Conservation (phyloP, 1,140 invertebrate species). For the Oryzaephilus surinamensis region DNA sequence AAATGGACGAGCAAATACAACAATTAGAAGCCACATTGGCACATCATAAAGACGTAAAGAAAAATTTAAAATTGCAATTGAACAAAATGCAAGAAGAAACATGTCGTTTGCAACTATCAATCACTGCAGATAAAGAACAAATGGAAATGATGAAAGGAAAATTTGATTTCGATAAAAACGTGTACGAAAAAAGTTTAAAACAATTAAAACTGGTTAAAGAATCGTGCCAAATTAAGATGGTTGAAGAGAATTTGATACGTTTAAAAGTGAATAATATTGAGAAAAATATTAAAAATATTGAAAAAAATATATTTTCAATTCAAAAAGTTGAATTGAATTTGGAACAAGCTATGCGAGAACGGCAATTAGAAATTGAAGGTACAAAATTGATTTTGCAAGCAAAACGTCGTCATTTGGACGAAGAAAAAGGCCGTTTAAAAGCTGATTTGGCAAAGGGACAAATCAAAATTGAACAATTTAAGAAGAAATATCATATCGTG, state of each 20-base stretch:
- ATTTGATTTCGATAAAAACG: no score
- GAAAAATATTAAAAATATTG: slow-evolving; percentile 43
- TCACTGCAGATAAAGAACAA: no score
- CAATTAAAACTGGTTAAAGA: background rate
- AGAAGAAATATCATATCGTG: slow-evolving; percentile 36
- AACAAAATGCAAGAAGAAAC: no score
- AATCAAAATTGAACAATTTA: slow-evolving; percentile 47
- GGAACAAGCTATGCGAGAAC: slow-evolving; percentile 47
- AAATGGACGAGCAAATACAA: no score
- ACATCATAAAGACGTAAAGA: no score
- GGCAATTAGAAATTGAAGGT: slow-evolving; percentile 47
- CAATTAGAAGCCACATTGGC: no score
- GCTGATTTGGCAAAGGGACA: slow-evolving; percentile 44
- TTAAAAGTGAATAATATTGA: slow-evolving; percentile 46
- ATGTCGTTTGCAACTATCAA: no score
- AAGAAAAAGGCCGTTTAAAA: slow-evolving; percentile 47
- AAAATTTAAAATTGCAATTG: no score
- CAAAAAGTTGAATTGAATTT: slow-evolving; percentile 48
- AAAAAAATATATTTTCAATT: slow-evolving; percentile 45
- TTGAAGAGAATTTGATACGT: slow-evolving; percentile 51
- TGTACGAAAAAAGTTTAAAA: background rate
- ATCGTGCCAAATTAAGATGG: slow-evolving; percentile 40
- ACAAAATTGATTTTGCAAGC: slow-evolving; percentile 46
- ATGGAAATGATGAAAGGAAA: no score
- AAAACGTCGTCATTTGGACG: slow-evolving; percentile 44